Evolutionary conservation across 2,113 vertebrate species (phyloP).

Genomic region (Menidia beryllina): DNA sequence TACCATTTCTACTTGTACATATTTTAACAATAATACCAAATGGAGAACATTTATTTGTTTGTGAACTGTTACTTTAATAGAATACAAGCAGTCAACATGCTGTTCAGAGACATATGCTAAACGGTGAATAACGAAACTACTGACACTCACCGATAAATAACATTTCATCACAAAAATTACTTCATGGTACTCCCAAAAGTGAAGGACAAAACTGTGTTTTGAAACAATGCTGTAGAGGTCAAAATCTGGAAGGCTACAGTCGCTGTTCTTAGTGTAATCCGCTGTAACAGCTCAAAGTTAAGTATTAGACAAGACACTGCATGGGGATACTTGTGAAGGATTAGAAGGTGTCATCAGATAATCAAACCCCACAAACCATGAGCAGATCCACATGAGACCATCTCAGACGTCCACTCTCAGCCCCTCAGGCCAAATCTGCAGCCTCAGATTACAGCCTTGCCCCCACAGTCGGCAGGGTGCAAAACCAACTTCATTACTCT

Average conservation of each 20-base stretch:
- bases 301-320: slow-evolving; percentile 40
- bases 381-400: slow-evolving; percentile 52
- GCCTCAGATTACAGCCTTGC: slow-evolving; percentile 53
- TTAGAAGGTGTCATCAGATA: slow-evolving; percentile 73
- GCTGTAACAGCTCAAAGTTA: slow-evolving; percentile 60
- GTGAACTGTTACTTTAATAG: too few relatives aligned
- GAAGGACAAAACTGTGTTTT: slow-evolving; percentile 20
- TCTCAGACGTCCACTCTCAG: slow-evolving; percentile 31
- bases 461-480: slow-evolving; percentile 25
- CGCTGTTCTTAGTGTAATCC: slow-evolving; percentile 61
- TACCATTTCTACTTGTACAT: too few relatives aligned
- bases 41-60: neutral
- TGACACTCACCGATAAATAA: neutral
- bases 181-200: slow-evolving; percentile 11
- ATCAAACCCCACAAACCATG: slow-evolving; percentile 45
- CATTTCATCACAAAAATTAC: too few relatives aligned
- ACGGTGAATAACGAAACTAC: neutral
- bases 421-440: slow-evolving; percentile 59
- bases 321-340: slow-evolving; percentile 51
- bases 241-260: slow-evolving; percentile 48
- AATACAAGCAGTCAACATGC: too few relatives aligned
- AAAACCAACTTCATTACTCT: slow-evolving; percentile 25
- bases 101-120: neutral
- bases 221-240: slow-evolving; percentile 37
- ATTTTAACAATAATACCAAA: too few relatives aligned